These are phyloP conservation scores for Cydia fagiglandana DNA, from an alignment of 1,140 invertebrate species.

Conservation along the genomic window DNA sequence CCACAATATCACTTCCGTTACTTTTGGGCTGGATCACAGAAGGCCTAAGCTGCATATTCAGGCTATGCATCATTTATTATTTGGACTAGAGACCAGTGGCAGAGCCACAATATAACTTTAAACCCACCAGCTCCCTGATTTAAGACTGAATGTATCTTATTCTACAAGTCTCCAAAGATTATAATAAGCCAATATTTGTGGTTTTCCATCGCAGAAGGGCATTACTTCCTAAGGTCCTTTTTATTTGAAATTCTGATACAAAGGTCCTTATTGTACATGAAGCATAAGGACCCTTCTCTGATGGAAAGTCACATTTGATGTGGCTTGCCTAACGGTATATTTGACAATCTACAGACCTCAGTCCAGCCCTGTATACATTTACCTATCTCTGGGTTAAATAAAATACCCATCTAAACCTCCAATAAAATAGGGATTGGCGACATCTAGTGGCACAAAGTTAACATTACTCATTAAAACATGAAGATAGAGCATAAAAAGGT, in stretches of 20 bases:
- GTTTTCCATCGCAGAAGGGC: too few relatives aligned
- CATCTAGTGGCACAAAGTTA: constrained; percentile 26
- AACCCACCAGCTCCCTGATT: too few relatives aligned
- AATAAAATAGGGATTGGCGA: constrained; percentile 7
- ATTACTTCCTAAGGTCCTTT: too few relatives aligned
- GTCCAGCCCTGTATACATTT: constrained; percentile 28
- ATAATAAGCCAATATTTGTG: too few relatives aligned
- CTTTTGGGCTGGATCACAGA: constrained; percentile 33
- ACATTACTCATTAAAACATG: not conserved
- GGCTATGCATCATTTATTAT: not conserved
- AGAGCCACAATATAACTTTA: too few relatives aligned
- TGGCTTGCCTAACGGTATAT: not conserved
- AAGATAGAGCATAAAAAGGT: constrained; percentile 5
- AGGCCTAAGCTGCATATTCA: not conserved
- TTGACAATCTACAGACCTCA: not conserved
- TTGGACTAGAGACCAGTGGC: not conserved
- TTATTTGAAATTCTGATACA: too few relatives aligned
- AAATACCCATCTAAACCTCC: not conserved
- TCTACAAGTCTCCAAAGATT: too few relatives aligned
- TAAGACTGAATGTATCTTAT: too few relatives aligned
- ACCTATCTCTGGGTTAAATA: constrained; percentile 15
- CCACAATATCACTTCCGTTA: constrained; percentile 60
- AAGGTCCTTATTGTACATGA: too few relatives aligned
- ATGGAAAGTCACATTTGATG: too few relatives aligned
- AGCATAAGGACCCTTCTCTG: too few relatives aligned